These are phyloP conservation scores for Asbolus verrucosus DNA, from an alignment of 1,140 invertebrate species.

Conservation along the genomic window DNA sequence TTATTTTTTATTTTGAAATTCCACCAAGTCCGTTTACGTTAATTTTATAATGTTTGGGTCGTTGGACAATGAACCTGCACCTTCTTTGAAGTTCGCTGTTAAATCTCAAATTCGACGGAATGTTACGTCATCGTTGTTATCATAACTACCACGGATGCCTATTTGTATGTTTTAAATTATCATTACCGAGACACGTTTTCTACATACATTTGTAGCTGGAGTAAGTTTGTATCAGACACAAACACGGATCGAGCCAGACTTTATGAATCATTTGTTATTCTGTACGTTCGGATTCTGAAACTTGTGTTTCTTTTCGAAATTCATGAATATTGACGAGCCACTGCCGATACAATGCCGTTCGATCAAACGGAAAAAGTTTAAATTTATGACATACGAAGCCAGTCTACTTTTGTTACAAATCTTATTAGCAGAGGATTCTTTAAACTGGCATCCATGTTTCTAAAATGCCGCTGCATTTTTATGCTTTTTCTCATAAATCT, in stretches of 20 bases:
- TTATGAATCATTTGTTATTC: constrained; percentile 37
- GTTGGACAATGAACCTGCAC: too few species aligned
- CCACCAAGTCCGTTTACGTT: constrained; percentile 9
- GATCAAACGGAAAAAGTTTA: too few species aligned
- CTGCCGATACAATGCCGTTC: too few species aligned
- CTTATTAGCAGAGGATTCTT: too few species aligned
- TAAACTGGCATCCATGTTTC: too few species aligned
- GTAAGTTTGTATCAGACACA: constrained; percentile 15
- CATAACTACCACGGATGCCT: neutral
- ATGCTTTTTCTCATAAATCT: too few species aligned
- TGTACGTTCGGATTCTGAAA: constrained; percentile 22
- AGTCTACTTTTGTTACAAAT: too few species aligned
- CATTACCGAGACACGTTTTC: constrained; percentile 11
- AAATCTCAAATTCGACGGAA: neutral
- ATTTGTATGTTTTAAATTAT: constrained; percentile 10
- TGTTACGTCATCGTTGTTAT: constrained; percentile 2
- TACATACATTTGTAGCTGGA: neutral
- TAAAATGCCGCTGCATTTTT: too few species aligned
- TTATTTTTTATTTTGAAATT: constrained; percentile 13
- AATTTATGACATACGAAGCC: too few species aligned
- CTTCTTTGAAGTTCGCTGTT: neutral
- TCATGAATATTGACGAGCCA: constrained; percentile 38
- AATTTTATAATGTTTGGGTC: constrained; percentile 10
- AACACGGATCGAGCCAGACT: constrained; percentile 15
- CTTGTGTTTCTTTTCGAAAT: constrained; percentile 41